Evolutionary conservation across 2,113 vertebrate species (phyloP).

Genomic region (Centropristis striata): DNA sequence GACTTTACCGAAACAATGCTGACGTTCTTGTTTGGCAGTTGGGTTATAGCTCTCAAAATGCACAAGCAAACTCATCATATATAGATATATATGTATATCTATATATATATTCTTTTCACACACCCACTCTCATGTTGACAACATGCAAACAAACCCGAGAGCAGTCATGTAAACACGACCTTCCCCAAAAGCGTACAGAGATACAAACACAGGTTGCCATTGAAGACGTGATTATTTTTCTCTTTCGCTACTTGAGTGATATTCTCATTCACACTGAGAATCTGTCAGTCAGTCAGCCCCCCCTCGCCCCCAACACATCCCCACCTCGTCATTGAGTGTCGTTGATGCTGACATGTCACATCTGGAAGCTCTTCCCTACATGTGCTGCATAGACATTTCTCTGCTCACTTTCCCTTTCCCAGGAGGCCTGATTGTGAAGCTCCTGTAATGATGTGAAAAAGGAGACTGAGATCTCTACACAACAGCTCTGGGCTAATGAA

Average conservation of each 20-base stretch:
- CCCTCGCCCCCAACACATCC: conserved; percentile 1
- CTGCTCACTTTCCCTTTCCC: conserved; percentile 65
- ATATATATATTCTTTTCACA: background rate
- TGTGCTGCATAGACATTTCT: conserved; percentile 73
- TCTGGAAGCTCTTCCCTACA: conserved; percentile 81
- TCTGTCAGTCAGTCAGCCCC: conserved; percentile 62
- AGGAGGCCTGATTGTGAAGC: conserved; percentile 66
- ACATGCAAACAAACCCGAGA: conserved; percentile 29
- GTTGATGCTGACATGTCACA: conserved; percentile 80
- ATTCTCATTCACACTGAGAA: conserved; percentile 59
- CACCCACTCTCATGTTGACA: conserved; percentile 15
- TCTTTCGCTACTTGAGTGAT: conserved; percentile 59
- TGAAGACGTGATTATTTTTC: conserved; percentile 62
- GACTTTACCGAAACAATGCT: background rate
- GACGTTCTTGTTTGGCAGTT: background rate
- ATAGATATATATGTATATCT: background rate
- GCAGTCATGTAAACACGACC: conserved; percentile 45
- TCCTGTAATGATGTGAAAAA: conserved; percentile 69
- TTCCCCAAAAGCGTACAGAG: background rate
- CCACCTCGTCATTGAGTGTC: conserved; percentile 60
- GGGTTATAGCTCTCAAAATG: conserved; percentile 5
- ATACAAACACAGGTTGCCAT: conserved; percentile 52
- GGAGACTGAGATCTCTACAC: conserved; percentile 47
- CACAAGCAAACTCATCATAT: conserved; percentile 25
- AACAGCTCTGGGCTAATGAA: conserved; percentile 61